phyloP scores from a whole-genome alignment of 2,888 invertebrate species.

The Sminthurides aquaticus region DNA sequence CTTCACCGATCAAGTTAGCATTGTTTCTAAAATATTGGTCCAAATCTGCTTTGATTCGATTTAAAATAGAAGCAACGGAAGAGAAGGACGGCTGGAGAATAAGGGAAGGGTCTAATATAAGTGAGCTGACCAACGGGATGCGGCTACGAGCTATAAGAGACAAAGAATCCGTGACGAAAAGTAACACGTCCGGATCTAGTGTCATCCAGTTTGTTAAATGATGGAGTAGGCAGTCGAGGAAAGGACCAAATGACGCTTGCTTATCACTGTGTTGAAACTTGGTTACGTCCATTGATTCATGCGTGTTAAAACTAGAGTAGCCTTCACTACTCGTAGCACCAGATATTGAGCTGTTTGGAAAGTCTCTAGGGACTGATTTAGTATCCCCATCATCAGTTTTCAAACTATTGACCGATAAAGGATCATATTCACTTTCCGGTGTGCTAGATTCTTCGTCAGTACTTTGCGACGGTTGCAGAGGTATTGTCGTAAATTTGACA shows the following conservation, averaged over 20 bases:
- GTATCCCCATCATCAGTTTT: background rate
- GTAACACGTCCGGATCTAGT: constrained; percentile 34
- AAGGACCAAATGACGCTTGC: constrained; percentile 36
- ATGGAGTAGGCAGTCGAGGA: constrained; percentile 36
- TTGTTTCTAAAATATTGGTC: constrained; percentile 29
- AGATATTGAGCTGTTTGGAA: background rate
- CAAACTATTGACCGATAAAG: background rate
- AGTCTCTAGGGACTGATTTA: background rate
- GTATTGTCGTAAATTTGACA: background rate
- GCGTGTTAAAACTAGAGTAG: constrained; percentile 31
- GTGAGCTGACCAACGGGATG: constrained; percentile 36
- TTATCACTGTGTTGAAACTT: constrained; percentile 3
- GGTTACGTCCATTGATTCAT: background rate
- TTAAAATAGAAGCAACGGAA: constrained; percentile 38
- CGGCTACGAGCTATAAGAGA: constrained; percentile 35
- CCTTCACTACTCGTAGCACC: constrained; percentile 29
- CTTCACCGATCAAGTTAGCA: constrained; percentile 23
- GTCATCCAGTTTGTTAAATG: constrained; percentile 31
- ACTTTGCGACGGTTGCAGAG: background rate
- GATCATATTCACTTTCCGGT: background rate
- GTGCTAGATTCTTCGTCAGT: background rate
- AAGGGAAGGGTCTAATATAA: constrained; percentile 36
- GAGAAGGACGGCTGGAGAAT: constrained; percentile 41
- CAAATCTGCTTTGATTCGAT: constrained; percentile 36
- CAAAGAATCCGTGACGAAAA: constrained; percentile 37